Conservation (phyloP, 2,888 invertebrate genomes). For the Brachypalpus laphriformis region DNA sequence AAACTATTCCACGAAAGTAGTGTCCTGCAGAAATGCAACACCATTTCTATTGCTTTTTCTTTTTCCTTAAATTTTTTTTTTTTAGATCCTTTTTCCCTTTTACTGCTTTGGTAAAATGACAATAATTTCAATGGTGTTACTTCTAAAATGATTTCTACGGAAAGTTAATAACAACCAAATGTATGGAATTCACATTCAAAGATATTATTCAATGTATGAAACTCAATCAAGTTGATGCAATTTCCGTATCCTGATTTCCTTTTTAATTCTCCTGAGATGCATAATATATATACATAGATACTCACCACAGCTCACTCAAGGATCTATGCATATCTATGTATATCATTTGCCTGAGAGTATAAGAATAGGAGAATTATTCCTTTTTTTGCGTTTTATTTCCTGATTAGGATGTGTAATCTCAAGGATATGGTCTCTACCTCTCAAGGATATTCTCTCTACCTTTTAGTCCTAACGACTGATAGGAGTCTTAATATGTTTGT, state of each 20-base stretch:
- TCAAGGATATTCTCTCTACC: slow-evolving; percentile 40
- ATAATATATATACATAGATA: not conserved
- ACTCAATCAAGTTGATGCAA: slow-evolving; percentile 48
- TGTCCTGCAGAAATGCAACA: slow-evolving; percentile 17
- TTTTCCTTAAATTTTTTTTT: too few relatives aligned
- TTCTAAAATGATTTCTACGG: not conserved
- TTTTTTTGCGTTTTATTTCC: slow-evolving; percentile 29
- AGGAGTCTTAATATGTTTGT: not conserved
- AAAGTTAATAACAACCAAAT: not conserved
- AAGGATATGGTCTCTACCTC: slow-evolving; percentile 55
- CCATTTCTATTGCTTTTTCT: not conserved
- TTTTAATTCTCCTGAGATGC: slow-evolving; percentile 1
- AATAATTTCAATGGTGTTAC: slow-evolving; percentile 5
- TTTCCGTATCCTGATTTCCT: slow-evolving; percentile 33
- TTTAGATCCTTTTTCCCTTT: not conserved
- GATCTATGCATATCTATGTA: slow-evolving; percentile 3
- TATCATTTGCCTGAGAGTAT: not conserved
- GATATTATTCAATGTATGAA: not conserved
- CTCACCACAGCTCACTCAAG: not conserved
- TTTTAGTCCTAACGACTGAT: not conserved
- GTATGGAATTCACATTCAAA: not conserved
- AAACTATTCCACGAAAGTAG: not conserved
- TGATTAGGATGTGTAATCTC: slow-evolving; percentile 53
- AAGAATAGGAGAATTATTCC: not conserved
- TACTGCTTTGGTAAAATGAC: not conserved